Percentiles rank a stretch among this genome's conserved stretches.
phyloP scores from a whole-genome alignment of 2,888 invertebrate species.

The Lasioglossum figueresi region DNA sequence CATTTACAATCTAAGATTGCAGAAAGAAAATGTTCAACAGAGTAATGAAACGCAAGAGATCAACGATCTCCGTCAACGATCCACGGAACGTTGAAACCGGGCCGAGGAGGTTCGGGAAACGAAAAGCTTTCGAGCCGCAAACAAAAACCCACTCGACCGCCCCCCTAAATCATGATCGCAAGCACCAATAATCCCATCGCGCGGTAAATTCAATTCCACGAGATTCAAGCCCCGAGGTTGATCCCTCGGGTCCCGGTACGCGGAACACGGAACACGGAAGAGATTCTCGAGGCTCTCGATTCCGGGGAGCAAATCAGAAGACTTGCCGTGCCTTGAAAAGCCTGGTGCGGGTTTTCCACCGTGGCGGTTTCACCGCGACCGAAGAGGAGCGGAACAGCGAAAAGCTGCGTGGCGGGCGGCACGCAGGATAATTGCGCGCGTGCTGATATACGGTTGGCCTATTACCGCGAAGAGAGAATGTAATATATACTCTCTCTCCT shows the following conservation, averaged over 20 bases:
- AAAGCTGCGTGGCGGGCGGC: conserved; percentile 59
- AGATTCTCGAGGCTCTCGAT: conserved; percentile 8
- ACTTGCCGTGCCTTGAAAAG: background rate
- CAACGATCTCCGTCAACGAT: background rate
- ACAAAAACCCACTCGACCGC: background rate
- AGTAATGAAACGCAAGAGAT: background rate
- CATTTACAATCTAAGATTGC: too few species aligned
- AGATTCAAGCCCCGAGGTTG: conserved; percentile 1
- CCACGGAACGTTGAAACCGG: background rate
- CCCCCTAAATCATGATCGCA: background rate
- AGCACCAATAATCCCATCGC: background rate
- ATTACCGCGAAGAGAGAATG: conserved; percentile 68
- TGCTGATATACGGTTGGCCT: conserved; percentile 73
- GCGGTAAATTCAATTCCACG: background rate
- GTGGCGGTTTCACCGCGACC: conserved; percentile 27
- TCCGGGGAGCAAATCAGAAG: background rate
- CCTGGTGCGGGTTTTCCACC: background rate
- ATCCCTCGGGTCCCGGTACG: background rate
- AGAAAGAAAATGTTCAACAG: background rate
- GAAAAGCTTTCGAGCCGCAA: background rate
- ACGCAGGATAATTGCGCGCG: conserved; percentile 77
- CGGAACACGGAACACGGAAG: conserved; percentile 4
- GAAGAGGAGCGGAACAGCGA: conserved; percentile 40
- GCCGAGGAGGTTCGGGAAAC: background rate
- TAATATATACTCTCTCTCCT: conserved; percentile 59